Evolutionary conservation across 2,888 invertebrate genomes (phyloP).

Genomic region (Drosophila kanekoi): DNA sequence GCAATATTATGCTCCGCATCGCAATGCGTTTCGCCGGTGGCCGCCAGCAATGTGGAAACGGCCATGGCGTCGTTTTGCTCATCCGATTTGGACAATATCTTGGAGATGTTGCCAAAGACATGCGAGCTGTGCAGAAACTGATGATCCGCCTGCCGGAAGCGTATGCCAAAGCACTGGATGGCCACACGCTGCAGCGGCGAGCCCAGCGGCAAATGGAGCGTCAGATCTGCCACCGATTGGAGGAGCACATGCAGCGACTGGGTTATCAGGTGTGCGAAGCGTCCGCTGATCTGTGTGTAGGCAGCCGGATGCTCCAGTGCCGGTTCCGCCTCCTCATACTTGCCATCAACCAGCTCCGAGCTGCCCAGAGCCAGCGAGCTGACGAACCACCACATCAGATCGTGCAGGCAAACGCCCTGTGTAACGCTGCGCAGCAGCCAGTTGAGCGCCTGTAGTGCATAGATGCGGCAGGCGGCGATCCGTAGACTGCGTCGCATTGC

Average conservation of each 20-base stretch:
- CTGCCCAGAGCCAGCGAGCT: constrained; percentile 90
- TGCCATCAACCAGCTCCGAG: constrained; percentile 83
- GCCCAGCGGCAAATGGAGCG: constrained; percentile 94
- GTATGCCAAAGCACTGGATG: constrained; percentile 96
- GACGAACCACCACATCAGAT: constrained; percentile 98
- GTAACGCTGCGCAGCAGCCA: constrained; percentile 97
- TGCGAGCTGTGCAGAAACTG: constrained; percentile 95
- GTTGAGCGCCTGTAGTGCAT: constrained; percentile 96
- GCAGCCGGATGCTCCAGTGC: constrained; percentile 90
- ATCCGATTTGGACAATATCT: constrained; percentile 96
- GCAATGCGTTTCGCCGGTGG: constrained; percentile 67
- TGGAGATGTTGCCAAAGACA: constrained; percentile 98
- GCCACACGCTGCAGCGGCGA: constrained; percentile 96
- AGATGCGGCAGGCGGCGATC: constrained; percentile 92
- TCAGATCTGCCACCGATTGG: constrained; percentile 96
- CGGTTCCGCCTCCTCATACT: constrained; percentile 79
- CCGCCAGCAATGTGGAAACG: constrained; percentile 77
- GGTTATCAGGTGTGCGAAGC: constrained; percentile 89
- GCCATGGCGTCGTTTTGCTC: constrained; percentile 88
- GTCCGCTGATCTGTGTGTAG: constrained; percentile 92
- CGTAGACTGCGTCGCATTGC: constrained; percentile 95
- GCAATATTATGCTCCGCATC: constrained; percentile 81
- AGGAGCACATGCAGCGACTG: constrained; percentile 93
- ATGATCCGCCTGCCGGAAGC: constrained; percentile 95
- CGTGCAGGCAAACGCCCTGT: constrained; percentile 95